Evolutionary conservation across 2,113 vertebrate species (phyloP).

Genomic region (Corydoras maculifer): DNA sequence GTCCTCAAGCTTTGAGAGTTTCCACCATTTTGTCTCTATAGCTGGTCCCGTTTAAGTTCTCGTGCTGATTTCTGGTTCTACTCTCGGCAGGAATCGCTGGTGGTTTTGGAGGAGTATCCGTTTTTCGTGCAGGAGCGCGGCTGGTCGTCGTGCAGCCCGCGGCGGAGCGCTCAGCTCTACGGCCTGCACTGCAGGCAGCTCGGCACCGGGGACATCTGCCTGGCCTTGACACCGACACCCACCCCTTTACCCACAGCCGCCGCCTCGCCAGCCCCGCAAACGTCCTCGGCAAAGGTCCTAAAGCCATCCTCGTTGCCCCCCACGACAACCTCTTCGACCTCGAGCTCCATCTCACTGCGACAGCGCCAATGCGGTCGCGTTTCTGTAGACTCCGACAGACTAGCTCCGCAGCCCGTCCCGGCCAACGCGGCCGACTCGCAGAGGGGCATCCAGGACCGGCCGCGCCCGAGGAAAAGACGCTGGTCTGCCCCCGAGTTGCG

Average conservation of each 20-base stretch:
- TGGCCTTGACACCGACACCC: slow-evolving; percentile 63
- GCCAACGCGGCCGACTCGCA: slow-evolving; percentile 35
- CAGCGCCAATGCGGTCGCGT: slow-evolving; percentile 11
- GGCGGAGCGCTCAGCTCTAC: slow-evolving; percentile 63
- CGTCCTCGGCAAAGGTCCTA: slow-evolving; percentile 13
- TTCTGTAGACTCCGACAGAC: slow-evolving; percentile 47
- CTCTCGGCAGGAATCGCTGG: slow-evolving; percentile 65
- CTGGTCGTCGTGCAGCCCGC: slow-evolving; percentile 73
- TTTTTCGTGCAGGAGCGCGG: slow-evolving; percentile 70
- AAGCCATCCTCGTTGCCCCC: slow-evolving; percentile 8
- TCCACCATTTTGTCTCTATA: too few relatives aligned
- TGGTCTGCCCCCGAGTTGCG: slow-evolving; percentile 67
- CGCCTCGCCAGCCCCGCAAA: background rate
- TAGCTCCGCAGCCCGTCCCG: slow-evolving; percentile 57
- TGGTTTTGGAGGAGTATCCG: slow-evolving; percentile 72
- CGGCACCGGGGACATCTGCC: slow-evolving; percentile 64
- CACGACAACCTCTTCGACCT: slow-evolving; percentile 10
- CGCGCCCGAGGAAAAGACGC: slow-evolving; percentile 61
- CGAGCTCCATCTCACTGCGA: background rate
- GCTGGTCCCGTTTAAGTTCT: too few relatives aligned
- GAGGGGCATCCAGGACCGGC: slow-evolving; percentile 40
- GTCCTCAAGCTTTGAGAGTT: too few relatives aligned
- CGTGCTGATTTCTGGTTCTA: slow-evolving; percentile 13
- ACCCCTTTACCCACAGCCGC: slow-evolving; percentile 10
- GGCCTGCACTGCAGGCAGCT: slow-evolving; percentile 68